Evolutionary conservation across 2,888 invertebrate genomes (phyloP).

Genomic region (Pheosia tremula): DNA sequence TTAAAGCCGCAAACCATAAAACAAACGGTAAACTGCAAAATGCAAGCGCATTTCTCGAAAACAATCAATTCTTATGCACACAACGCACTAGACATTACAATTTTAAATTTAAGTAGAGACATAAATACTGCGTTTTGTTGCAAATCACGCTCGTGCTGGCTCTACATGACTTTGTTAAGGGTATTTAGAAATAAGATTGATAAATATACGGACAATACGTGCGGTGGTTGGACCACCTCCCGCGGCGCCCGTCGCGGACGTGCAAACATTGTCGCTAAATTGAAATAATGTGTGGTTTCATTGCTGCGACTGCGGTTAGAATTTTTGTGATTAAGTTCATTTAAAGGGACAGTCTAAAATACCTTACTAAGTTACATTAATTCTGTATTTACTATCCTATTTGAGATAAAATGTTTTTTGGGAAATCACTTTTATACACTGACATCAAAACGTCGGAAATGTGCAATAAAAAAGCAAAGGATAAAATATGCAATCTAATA

Average conservation of each 20-base stretch:
- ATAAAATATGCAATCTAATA: too few species aligned
- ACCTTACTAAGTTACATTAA: neutral
- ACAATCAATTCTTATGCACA: constrained; percentile 28
- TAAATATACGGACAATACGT: constrained; percentile 39
- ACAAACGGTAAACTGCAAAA: constrained; percentile 12
- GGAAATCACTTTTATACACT: too few species aligned
- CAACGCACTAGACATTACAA: constrained; percentile 18
- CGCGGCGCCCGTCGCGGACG: constrained; percentile 64
- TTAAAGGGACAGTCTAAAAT: too few species aligned
- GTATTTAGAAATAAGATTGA: constrained; percentile 46
- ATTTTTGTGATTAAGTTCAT: neutral
- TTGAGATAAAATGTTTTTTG: too few species aligned
- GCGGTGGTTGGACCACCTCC: constrained; percentile 67
- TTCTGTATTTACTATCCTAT: too few species aligned
- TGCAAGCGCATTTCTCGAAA: constrained; percentile 7
- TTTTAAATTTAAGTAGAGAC: constrained; percentile 17
- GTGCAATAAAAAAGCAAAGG: too few species aligned
- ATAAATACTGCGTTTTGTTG: constrained; percentile 30
- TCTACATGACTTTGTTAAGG: constrained; percentile 48
- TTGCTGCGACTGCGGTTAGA: constrained; percentile 16
- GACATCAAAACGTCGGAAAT: too few species aligned
- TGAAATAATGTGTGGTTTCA: constrained; percentile 52
- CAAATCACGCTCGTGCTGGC: constrained; percentile 43
- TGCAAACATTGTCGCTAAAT: constrained; percentile 72
- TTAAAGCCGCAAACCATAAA: constrained; percentile 17